Base-by-base conservation (phyloP, 1,140 invertebrate species). In the Holcopasites calliopsidis region DNA sequence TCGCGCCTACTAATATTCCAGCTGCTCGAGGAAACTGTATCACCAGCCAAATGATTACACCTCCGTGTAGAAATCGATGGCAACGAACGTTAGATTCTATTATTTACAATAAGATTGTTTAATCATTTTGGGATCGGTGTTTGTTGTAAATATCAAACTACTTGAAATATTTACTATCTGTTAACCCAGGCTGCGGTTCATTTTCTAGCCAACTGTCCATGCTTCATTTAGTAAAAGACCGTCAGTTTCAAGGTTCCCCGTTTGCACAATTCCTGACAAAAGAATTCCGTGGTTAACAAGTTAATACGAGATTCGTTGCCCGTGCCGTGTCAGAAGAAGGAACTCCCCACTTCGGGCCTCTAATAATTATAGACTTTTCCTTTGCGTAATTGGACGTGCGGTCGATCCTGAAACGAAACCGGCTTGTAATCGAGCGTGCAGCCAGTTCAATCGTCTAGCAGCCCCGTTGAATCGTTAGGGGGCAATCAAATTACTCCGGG, bases 331-430 rank as follows among this genome's bases (percentile, higher is more conserved):
- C n/a, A 6, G 18, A 31, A 44, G 42, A 58, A 47, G 21, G 10
- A 31, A 47, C 10, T 28, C 26, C 62, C 21, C 33, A n/a, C 11
- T 13, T 16, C 47, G 26, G 31, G 69, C 58, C 64, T 40, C 23
- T 47, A 33, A 70, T 60, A 74, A 80, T 79, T 69, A 21, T 11
- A 38, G 26, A 28, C 38, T 52, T 81, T 57, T 58, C 44, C 44
- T 57, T 42, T 54, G 42, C 49, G 64, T 76, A 81, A 81, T 81
- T 66, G 44, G 35, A 40, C 58, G 42, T 64, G 70, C 68, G 62
- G 79, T 61, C 55, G 47, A 38, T 18, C 21, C 38, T 3, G n/a
- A 58, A 40, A 54, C 18, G 50, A 33, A 58, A 55, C 61, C 62
- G 60, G 38, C 71, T 70, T 31, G 66, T 57, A 69, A 80, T 75